phyloP scores from a whole-genome alignment of 2,888 invertebrate genomes.

The Brachynemurus nebulosus region DNA sequence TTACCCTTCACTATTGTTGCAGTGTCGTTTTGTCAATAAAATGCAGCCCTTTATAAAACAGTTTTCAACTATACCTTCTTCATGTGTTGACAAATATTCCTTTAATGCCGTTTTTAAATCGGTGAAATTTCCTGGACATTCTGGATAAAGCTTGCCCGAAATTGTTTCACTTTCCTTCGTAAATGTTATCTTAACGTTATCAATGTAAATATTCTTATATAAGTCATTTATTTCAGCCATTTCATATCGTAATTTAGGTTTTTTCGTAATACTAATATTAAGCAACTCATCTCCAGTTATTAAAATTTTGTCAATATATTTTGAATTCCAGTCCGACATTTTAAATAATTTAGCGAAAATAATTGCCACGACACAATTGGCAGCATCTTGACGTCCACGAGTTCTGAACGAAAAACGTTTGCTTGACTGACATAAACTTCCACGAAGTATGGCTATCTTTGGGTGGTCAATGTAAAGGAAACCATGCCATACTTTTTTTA shows the following conservation, averaged over 20 bases:
- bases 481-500: conserved; percentile 23
- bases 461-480: conserved; percentile 8
- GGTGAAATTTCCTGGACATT: conserved; percentile 19
- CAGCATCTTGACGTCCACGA: conserved; percentile 36
- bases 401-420: conserved; percentile 26
- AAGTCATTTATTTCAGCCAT: conserved; percentile 22
- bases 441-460: conserved; percentile 30
- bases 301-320: conserved; percentile 42
- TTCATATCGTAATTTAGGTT: conserved; percentile 14
- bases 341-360: conserved; percentile 43
- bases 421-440: conserved; percentile 22
- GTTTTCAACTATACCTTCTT: conserved; percentile 30
- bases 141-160: background rate
- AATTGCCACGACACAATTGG: conserved; percentile 42
- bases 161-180: conserved; percentile 4
- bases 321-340: conserved; percentile 39
- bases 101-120: conserved; percentile 27
- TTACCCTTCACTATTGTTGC: too few relatives aligned
- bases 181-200: conserved; percentile 13
- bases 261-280: conserved; percentile 24
- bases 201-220: conserved; percentile 26
- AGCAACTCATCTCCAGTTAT: conserved; percentile 49
- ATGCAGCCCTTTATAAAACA: too few relatives aligned
- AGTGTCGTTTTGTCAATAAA: too few relatives aligned
- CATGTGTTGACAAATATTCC: conserved; percentile 27